Conservation (phyloP, 2,888 invertebrate genomes). For the Antheraea yamamai region DNA sequence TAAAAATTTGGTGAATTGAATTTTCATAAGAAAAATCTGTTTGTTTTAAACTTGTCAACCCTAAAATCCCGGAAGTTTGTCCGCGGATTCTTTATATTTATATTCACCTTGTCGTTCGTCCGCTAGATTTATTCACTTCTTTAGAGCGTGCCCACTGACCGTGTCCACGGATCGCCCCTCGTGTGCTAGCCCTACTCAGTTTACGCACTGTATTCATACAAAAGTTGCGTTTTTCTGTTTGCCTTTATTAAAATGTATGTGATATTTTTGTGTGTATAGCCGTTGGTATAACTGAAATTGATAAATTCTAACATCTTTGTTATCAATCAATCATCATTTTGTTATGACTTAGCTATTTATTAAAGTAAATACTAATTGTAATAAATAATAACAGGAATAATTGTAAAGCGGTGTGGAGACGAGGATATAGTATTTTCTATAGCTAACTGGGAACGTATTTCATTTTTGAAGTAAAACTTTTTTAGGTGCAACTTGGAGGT, state of each 20-base stretch:
- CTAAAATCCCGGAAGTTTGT: conserved; percentile 72
- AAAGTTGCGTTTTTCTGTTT: conserved; percentile 27
- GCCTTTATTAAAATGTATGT: background rate
- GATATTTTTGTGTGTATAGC: background rate
- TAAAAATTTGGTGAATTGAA: too few species aligned
- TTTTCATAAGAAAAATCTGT: background rate
- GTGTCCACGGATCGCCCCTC: conserved; percentile 58
- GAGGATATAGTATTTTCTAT: too few species aligned
- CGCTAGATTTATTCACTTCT: conserved; percentile 81
- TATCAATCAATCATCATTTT: too few species aligned
- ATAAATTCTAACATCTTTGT: too few species aligned
- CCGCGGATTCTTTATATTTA: conserved; percentile 81
- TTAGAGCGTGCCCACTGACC: conserved; percentile 78
- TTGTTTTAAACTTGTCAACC: conserved; percentile 44
- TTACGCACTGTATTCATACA: conserved; percentile 43
- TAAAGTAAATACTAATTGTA: too few species aligned
- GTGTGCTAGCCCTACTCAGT: conserved; percentile 45
- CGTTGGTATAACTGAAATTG: too few species aligned
- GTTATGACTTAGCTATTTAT: too few species aligned
- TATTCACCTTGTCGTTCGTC: conserved; percentile 79
- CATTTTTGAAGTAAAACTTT: too few species aligned
- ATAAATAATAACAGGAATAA: too few species aligned
- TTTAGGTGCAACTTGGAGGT: too few species aligned
- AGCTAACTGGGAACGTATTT: too few species aligned
- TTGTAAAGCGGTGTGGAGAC: too few species aligned